Percentiles rank a stretch among this genome's conserved stretches.
Evolutionary conservation across 2,888 invertebrate species (phyloP).

Genomic region (Harpagoxenus sublaevis): DNA sequence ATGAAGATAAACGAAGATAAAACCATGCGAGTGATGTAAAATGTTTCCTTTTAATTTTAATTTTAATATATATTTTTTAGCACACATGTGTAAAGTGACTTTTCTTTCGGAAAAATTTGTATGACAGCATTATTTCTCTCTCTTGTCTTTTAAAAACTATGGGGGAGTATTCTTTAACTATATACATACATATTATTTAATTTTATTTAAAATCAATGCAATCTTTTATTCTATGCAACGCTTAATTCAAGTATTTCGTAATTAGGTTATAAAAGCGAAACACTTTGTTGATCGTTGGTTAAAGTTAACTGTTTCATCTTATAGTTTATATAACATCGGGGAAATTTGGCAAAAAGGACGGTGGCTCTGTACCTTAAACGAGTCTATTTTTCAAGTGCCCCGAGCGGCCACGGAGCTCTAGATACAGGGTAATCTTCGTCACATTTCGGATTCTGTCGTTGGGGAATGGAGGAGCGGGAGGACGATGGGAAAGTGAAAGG

Average conservation of each 20-base stretch:
- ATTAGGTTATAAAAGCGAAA: not conserved
- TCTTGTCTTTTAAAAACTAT: not conserved
- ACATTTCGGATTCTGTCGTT: slow-evolving; percentile 63
- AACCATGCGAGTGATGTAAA: not conserved
- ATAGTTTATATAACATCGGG: not conserved
- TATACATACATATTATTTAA: not conserved
- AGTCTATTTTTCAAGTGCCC: slow-evolving; percentile 66
- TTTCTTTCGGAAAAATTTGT: not conserved
- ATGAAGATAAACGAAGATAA: not conserved
- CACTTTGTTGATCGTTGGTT: not conserved
- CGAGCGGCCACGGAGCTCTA: slow-evolving; percentile 61
- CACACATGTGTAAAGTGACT: not conserved
- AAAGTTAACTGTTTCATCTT: not conserved
- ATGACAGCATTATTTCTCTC: not conserved
- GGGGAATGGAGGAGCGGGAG: slow-evolving; percentile 29
- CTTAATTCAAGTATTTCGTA: not conserved
- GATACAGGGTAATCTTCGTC: slow-evolving; percentile 69
- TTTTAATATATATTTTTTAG: not conserved
- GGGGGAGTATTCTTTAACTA: not conserved
- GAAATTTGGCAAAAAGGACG: slow-evolving; percentile 47
- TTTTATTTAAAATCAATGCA: not conserved
- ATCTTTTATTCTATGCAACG: not conserved
- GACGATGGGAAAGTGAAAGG: slow-evolving; percentile 56
- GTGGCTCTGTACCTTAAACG: slow-evolving; percentile 48
- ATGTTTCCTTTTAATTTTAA: not conserved